Evolutionary conservation across 2,888 invertebrate species (phyloP), one percentile per base, ranked within the genome.

Genomic region (Tetropium fuscum): DNA sequence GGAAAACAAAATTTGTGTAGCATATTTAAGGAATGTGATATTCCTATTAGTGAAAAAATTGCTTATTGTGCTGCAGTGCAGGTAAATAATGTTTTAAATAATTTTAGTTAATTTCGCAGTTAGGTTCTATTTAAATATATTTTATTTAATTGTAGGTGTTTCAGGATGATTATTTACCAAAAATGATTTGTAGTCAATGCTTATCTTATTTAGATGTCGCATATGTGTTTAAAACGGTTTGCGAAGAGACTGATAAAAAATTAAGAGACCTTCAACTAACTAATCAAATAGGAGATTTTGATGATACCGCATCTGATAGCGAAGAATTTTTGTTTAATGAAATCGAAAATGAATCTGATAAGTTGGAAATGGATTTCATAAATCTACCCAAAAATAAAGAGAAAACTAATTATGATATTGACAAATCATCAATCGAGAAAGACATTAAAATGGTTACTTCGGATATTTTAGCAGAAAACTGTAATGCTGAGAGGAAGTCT

Each of bases 51-150:
- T 2, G 11, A 41, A 20, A 20, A 41, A 19, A 41, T 41, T 41
- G 19, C 20, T 20, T 41, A 41, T 19, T 41, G 41, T 41, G 11
- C 41, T 7, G 19, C 41, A 6, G 41, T 41, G 20, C 20, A 41
- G 41, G 41, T 41, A 41, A 19, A 2, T 30, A 7, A 30, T 30
- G 8, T 30, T 5, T 30, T n/a, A n/a, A n/a, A n/a, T n/a, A n/a
- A n/a, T n/a, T n/a, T n/a, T n/a, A n/a, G 7, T 13, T 34, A 34
- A 13, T 32, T 30, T 1, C n/a, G 11, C 7, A 2, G 13, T 34
- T 11, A 7, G 4, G 5, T 3, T 5, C 15, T 34, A 7, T 13
- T 3, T 15, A 34, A 6, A 34, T 34, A 34, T 1, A 15, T 11
- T 2, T 4, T 13, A 6, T 20, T 11, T 11, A 11, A 20, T 41